Evolutionary conservation across 2,888 invertebrate species (phyloP), one percentile per base, ranked within the genome.

Genomic region (Anoplius nigerrimus): DNA sequence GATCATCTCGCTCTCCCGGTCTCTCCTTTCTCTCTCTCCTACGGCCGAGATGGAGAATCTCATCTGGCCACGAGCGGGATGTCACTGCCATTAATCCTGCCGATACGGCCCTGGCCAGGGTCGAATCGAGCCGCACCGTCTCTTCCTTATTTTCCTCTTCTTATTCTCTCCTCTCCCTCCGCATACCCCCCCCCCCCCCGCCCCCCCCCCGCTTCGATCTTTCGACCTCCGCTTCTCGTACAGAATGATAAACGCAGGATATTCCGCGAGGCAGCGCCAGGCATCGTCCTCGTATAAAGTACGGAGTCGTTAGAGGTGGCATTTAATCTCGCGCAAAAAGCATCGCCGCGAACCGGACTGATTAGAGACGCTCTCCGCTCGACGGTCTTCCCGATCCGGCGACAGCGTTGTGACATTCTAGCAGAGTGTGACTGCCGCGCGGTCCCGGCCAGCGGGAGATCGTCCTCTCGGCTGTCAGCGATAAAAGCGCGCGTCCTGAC

Each of bases 41-140:
- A 66, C 65, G 61, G 57, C 15, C 56, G 67, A 71, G 75, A 68
- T 67, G 59, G 72, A 77, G 78, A 76, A 74, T 75, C 81, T 78
- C 83, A 82, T 81, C 80, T 78, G 78, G 78, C 82, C 81, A 79
- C 78, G 82, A 82, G 81, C 84, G 79, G 75, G 81, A 84, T 83
- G 86, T 86, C 84, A 86, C 82, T 84, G 81, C 80, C 84, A 84
- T 86, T 86, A 86, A 86, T 86, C 80, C 84, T 71, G 55, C 72
- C 74, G 75, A 77, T 74, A 80, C 79, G 72, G 74, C 78, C 74
- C 77, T 75, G 76, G 79, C 76, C 82, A 82, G 76, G 76, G 76
- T 79, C 77, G 77, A 72, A 70, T 52, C 64, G 69, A 71, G 65
- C 75, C 74, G 72, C 72, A 51, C 70, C 75, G 72, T 75, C 72